Base-by-base conservation (phyloP, 2,113 vertebrate genomes). In the Eudyptes chrysolophus region DNA sequence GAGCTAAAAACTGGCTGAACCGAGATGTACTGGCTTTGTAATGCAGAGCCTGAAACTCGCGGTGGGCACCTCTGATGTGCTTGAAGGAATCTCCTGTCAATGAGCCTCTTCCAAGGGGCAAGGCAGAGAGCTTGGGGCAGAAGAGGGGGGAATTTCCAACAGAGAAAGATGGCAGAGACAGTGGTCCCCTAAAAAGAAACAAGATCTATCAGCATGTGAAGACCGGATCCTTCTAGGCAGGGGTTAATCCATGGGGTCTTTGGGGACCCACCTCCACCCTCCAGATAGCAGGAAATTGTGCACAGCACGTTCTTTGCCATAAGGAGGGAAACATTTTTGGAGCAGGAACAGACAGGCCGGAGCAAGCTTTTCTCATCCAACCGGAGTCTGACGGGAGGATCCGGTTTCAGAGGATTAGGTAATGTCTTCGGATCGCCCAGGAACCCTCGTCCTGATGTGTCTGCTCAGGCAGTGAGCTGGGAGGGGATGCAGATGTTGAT, bases 301-400 rank as follows among this genome's bases (percentile, higher is more conserved):
- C 86, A 40, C 78, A 87, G 44, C 81, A 30, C 9, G 11, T 40
- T 82, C 92, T 40, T 44, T 61, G 92, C 92, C 86, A 48, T 48
- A 1, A 81, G 86, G 55, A 94, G 83, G 92, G 92, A 70, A 95
- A 71, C 38, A 13, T 34, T 29, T 91, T 51, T 69, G 61, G 76
- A 91, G 94, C 92, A 87, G 95, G 88, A 86, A 17, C 88, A 79
- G 94, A n/a, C 96, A 97, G 94, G 97, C 86, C 89, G 3, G 77
- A 87, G 97, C 96, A 97, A 57, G 95, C 83, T 90, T 13, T 84
- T 16, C 90, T 51, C 93, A 64, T 68, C 94, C 87, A 60, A 40
- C n/a, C 9, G 7, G 84, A 94, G 85, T 34, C 74, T 26, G 90
- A 30, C 44, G 10, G 89, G 89, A 96, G 90, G 94, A 94, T 82